Percentiles rank a stretch among this genome's conserved stretches.
Evolutionary conservation across 2,113 vertebrate genomes (phyloP).

Genomic region (Willisornis vidua): DNA sequence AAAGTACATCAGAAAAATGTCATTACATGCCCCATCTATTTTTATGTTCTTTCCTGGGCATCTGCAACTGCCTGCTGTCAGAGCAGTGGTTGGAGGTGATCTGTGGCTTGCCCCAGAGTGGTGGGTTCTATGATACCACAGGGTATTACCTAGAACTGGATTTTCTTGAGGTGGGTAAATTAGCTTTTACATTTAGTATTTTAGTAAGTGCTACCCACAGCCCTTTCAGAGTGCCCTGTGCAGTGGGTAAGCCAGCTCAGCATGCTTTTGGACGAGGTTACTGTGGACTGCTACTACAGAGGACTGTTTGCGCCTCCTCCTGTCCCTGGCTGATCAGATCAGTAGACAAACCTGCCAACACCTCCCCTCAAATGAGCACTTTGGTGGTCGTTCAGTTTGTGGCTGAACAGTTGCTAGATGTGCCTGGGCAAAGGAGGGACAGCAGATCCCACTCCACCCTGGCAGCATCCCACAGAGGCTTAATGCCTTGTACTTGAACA

Average conservation of each 20-base stretch:
- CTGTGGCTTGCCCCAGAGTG: background rate
- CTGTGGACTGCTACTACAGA: background rate
- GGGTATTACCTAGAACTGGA: background rate
- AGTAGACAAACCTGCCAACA: background rate
- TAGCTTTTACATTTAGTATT: background rate
- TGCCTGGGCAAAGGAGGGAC: background rate
- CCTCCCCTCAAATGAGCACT: background rate
- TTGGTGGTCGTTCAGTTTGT: background rate
- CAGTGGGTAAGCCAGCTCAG: background rate
- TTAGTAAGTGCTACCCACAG: background rate
- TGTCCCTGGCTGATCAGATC: background rate
- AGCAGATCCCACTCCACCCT: background rate
- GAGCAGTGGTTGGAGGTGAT: background rate
- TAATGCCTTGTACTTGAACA: background rate
- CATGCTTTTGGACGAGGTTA: background rate
- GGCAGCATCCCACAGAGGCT: background rate
- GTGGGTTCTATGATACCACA: background rate
- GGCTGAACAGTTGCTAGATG: background rate
- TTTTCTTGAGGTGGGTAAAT: background rate
- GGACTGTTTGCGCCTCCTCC: background rate
- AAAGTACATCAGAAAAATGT: background rate
- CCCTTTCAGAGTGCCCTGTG: rapidly evolving
- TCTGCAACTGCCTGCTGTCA: background rate
- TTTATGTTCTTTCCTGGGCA: background rate
- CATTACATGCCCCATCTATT: background rate